Percentiles rank a stretch among this genome's conserved stretches.
These are phyloP conservation scores for Pterocles orientalis DNA, from an alignment of 2,113 vertebrate genomes.

Conservation along the genomic window DNA sequence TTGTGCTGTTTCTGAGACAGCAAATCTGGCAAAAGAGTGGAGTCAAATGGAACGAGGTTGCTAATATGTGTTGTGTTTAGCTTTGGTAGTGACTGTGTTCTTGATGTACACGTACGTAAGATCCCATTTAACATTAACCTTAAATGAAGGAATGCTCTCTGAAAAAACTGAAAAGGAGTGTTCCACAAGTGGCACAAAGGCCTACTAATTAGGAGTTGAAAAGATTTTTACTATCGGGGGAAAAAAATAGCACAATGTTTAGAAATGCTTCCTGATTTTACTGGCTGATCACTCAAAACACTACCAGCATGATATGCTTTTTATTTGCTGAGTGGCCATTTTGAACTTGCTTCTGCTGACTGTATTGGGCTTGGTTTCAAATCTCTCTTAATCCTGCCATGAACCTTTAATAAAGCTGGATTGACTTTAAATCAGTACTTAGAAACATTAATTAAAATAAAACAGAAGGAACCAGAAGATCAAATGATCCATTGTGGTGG, in stretches of 20 bases:
- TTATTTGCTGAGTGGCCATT: slow-evolving; percentile 70
- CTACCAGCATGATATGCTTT: slow-evolving; percentile 19
- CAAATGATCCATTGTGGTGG: slow-evolving; percentile 45
- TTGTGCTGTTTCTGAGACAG: not conserved
- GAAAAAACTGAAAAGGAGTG: not conserved
- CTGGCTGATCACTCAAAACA: slow-evolving; percentile 11
- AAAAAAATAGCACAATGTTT: not conserved
- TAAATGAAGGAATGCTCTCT: not conserved
- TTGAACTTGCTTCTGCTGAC: slow-evolving; percentile 70
- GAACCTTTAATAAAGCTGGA: slow-evolving; percentile 75
- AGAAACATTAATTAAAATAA: slow-evolving; percentile 71
- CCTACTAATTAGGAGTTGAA: not conserved
- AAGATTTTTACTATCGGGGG: not conserved
- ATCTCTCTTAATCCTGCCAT: slow-evolving; percentile 74
- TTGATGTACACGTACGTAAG: not conserved
- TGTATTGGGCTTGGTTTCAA: slow-evolving; percentile 69
- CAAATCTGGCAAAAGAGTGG: not conserved
- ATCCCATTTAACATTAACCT: not conserved
- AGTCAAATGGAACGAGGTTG: not conserved
- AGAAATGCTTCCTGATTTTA: slow-evolving; percentile 19
- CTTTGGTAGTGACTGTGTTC: rapidly evolving
- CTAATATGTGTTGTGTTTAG: not conserved
- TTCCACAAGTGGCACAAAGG: not conserved
- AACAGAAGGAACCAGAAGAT: slow-evolving; percentile 59
- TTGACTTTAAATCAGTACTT: slow-evolving; percentile 65